These are phyloP conservation scores for Cheilosia scutellata DNA, from an alignment of 2,888 invertebrate species.

Conservation along the genomic window DNA sequence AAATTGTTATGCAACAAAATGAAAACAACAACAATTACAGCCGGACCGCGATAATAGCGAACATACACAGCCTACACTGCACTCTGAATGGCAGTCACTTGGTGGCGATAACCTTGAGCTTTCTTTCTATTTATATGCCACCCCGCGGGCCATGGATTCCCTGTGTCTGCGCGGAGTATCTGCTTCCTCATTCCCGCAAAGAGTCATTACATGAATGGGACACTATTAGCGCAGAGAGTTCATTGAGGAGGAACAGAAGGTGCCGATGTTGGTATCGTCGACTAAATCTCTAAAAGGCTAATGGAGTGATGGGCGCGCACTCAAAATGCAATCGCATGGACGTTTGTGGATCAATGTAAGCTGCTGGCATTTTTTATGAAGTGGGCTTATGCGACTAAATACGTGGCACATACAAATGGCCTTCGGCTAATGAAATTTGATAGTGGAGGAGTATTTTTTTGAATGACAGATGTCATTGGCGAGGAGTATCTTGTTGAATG, in stretches of 20 bases:
- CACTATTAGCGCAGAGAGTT: constrained; percentile 50
- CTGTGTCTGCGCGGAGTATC: constrained; percentile 28
- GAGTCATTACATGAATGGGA: constrained; percentile 61
- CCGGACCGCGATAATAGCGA: constrained; percentile 14
- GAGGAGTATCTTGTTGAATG: not conserved
- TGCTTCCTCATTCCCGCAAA: constrained; percentile 31
- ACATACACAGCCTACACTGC: constrained; percentile 25
- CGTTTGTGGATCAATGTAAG: constrained; percentile 6
- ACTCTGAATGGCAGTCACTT: constrained; percentile 7
- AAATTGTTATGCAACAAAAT: constrained; percentile 51
- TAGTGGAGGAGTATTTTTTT: not conserved
- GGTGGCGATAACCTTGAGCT: constrained; percentile 58
- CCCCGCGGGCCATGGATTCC: constrained; percentile 8
- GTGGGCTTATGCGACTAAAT: constrained; percentile 7
- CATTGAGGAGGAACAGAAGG: constrained; percentile 38
- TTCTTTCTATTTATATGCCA: constrained; percentile 37
- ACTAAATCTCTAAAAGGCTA: constrained; percentile 9
- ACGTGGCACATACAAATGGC: constrained; percentile 7
- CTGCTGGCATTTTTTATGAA: not conserved
- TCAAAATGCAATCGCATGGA: not conserved
- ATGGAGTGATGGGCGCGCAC: not conserved
- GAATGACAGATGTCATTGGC: too few relatives aligned
- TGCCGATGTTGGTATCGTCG: constrained; percentile 12
- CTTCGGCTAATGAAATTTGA: constrained; percentile 23
- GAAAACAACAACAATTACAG: constrained; percentile 13